A percentile compares a stretch with the other conserved stretches of the same genome.
These are phyloP conservation scores for Conchocele bisecta DNA, from an alignment of 2,888 invertebrate species.

Conservation along the genomic window DNA sequence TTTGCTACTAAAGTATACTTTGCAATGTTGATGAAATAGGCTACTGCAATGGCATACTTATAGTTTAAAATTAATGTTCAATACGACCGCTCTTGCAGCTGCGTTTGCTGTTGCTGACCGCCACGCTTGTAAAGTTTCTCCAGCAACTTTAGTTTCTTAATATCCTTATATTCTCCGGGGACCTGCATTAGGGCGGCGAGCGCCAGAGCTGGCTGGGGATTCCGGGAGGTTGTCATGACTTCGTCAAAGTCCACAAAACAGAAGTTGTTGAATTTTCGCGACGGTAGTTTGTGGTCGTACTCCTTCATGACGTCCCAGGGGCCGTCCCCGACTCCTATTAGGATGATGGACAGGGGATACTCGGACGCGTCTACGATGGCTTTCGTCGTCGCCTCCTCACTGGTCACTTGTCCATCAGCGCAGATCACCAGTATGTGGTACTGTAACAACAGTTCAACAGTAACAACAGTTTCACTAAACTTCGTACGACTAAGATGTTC, in stretches of 20 bases:
- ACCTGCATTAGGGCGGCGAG: conserved; percentile 84
- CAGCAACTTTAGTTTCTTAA: conserved; percentile 57
- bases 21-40: no score
- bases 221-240: conserved; percentile 67
- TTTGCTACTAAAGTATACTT: no score
- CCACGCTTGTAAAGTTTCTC: neutral
- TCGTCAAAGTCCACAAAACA: conserved; percentile 84
- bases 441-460: no score
- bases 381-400: conserved; percentile 82
- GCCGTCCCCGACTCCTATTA: conserved; percentile 84
- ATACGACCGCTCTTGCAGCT: no score
- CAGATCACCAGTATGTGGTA: no score
- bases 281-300: conserved; percentile 83
- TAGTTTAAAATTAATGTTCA: no score
- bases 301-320: no score
- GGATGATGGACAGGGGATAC: conserved; percentile 83
- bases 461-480: no score
- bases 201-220: conserved; percentile 80
- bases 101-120: no score
- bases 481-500: no score
- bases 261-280: no score
- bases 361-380: conserved; percentile 83
- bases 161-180: conserved; percentile 82
- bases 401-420: conserved; percentile 84
- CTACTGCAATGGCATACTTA: no score